Evolutionary conservation across 1,140 invertebrate species (phyloP), one percentile per base, ranked within the genome.

Genomic region (Scaptodrosophila lebanonensis): DNA sequence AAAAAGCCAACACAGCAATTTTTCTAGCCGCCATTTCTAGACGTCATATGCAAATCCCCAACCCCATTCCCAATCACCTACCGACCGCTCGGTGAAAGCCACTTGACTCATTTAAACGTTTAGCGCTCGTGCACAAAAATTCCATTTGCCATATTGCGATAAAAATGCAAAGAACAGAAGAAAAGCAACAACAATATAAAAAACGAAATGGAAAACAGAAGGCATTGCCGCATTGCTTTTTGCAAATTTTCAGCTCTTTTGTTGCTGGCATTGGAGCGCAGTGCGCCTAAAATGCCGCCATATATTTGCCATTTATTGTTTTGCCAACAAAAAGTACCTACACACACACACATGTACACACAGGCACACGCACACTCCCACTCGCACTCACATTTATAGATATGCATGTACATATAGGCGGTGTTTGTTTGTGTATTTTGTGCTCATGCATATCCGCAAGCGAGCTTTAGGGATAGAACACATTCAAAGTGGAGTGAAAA

Each of bases 291-390:
- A 82, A 82, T 64, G 76, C 66, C 52, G 75, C 76, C 56, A 82
- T 82, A 79, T 70, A 82, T 79, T 79, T 69, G 75, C 75, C 76
- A 75, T 82, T 79, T 79, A 82, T 79, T 82, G 75, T 79, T 79
- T 79, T 82, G 75, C 50, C 75, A 69, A 82, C 75, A 68, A 62
- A 61, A 49, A 69, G 48, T 61, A 53, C n/a, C n/a, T n/a, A n/a
- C n/a, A n/a, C n/a, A n/a, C n/a, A n/a, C n/a, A n/a, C n/a, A n/a
- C n/a, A n/a, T n/a, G n/a, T n/a, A n/a, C n/a, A n/a, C n/a, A n/a
- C n/a, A n/a, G n/a, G n/a, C n/a, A n/a, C n/a, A n/a, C n/a, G n/a
- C n/a, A n/a, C n/a, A n/a, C n/a, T 9, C 12, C 3, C 9, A n/a
- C 8, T 48, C 43, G 30, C 33, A 29, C 54, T 27, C 48, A 15